Conservation (phyloP, 1,140 invertebrate species). For the Eriosoma lanigerum region DNA sequence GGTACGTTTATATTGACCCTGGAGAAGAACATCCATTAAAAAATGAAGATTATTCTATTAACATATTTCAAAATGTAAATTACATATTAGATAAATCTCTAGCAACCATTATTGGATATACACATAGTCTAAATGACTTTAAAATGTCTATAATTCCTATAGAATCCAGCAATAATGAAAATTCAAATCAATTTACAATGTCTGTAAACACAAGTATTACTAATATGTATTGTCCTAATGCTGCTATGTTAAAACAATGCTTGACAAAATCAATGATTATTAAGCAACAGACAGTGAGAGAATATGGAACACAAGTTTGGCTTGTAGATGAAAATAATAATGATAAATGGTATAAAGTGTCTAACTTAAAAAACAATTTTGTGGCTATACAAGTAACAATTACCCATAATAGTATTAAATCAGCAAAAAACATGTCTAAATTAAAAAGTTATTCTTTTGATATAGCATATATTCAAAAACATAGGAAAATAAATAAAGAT, state of each 20-base stretch:
- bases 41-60: not conserved
- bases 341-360: not conserved
- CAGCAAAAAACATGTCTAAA: not conserved
- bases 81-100: not conserved
- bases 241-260: conserved; percentile 16
- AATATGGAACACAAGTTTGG: not conserved
- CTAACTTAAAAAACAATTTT: conserved; percentile 18
- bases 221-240: not conserved
- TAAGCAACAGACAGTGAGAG: not conserved
- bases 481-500: conserved; percentile 87
- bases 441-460: conserved; percentile 65
- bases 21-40: conserved; percentile 55
- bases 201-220: conserved; percentile 17
- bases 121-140: conserved; percentile 29
- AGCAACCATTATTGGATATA: not conserved
- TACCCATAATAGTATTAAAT: not conserved
- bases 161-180: not conserved
- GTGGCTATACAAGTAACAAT: conserved; percentile 30
- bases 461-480: conserved; percentile 75
- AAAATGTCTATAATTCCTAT: conserved; percentile 17
- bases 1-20: conserved; percentile 63
- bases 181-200: not conserved
- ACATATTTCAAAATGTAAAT: not conserved
- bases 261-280: not conserved
- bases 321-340: conserved; percentile 1